phyloP scores from a whole-genome alignment of 2,797 vertebrate species.

The Manis javanica region DNA sequence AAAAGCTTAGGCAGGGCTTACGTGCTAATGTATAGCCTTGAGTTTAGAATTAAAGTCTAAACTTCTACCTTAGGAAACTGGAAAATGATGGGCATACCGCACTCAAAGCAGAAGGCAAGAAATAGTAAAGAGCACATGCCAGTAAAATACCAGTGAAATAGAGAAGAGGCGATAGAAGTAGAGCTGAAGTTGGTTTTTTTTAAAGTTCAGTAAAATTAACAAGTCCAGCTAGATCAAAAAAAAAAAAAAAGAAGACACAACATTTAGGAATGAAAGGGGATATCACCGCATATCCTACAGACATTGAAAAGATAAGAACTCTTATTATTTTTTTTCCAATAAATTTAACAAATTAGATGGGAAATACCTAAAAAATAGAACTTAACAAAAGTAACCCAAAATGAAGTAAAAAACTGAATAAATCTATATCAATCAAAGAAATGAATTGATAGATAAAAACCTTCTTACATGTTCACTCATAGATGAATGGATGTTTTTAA shows the following conservation, averaged over 20 bases:
- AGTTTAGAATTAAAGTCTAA: not conserved
- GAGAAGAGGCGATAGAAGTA: not conserved
- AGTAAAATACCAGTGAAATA: no score
- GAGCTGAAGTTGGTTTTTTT: not conserved
- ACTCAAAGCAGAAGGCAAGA: not conserved
- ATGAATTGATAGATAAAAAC: not conserved
- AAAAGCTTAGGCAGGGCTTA: no score
- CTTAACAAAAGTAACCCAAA: not conserved
- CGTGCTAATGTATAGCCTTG: not conserved
- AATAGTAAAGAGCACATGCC: not conserved
- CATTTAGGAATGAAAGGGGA: not conserved
- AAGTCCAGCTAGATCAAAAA: not conserved
- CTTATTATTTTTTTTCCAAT: not conserved
- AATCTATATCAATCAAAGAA: not conserved
- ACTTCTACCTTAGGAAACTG: not conserved
- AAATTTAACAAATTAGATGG: not conserved
- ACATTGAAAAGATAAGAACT: not conserved
- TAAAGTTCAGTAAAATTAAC: not conserved
- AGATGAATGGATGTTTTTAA: not conserved
- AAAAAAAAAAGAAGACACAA: not conserved
- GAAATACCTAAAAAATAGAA: not conserved
- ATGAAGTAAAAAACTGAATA: not conserved
- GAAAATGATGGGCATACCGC: not conserved
- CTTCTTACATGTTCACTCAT: not conserved
- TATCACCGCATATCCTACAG: not conserved